Conservation (phyloP, 2,888 invertebrate species). For the Trichogramma evanescens region DNA sequence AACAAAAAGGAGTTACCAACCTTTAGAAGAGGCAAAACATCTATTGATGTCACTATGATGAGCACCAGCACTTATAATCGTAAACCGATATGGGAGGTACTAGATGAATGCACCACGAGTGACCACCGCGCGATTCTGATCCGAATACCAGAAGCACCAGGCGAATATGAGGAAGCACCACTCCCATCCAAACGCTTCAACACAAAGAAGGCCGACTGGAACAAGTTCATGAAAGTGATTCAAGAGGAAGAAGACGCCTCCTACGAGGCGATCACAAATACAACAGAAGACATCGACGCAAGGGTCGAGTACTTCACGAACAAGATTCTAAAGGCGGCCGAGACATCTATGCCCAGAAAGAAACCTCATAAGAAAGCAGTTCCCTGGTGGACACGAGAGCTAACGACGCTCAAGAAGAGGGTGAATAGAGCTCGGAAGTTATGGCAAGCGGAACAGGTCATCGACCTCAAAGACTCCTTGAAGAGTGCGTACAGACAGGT, state of each 20-base stretch:
- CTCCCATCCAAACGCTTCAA: too few relatives aligned
- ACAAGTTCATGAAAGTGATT: background rate
- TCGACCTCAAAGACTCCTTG: too few relatives aligned
- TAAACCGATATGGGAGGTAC: background rate
- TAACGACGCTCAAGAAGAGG: too few relatives aligned
- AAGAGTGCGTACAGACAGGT: too few relatives aligned
- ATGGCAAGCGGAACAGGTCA: too few relatives aligned
- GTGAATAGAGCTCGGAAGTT: too few relatives aligned
- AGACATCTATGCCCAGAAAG: background rate
- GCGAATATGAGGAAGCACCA: too few relatives aligned
- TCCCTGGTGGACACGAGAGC: background rate
- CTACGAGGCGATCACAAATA: too few relatives aligned
- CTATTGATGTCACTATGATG: too few relatives aligned
- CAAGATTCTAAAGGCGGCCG: background rate
- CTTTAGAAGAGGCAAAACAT: background rate
- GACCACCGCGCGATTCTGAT: slow-evolving; percentile 13
- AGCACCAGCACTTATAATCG: too few relatives aligned
- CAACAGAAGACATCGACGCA: background rate
- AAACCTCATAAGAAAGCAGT: background rate
- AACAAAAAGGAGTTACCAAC: background rate
- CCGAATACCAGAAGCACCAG: background rate
- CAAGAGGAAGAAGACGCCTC: too few relatives aligned
- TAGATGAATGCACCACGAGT: slow-evolving; percentile 3
- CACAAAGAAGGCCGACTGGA: too few relatives aligned
- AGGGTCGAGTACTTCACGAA: background rate